Evolutionary conservation across 2,797 vertebrate genomes (phyloP), one percentile per base, ranked within the genome.

Genomic region (Diceros bicornis): DNA sequence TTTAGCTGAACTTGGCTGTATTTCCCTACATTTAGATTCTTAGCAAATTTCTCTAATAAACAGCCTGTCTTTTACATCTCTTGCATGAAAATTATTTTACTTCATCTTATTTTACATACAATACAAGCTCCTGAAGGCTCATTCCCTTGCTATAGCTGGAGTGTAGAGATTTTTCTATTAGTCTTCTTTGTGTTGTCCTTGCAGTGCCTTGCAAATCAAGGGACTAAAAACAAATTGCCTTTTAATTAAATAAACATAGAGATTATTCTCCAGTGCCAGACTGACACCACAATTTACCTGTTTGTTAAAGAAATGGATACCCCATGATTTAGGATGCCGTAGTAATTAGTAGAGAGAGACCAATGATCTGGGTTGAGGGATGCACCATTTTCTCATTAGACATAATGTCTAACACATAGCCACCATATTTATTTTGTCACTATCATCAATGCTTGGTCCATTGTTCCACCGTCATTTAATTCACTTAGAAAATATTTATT

Each of bases 401-500:
- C 3, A 14, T 7, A 55, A 50, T 68, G 17, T 20, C 59, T 32
- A 37, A 47, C 10, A 75, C n/a, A 25, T 9, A 66, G 66, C 9
- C 13, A 41, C 61, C 61, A 95, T 27, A 47, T 94, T 92, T 52
- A 69, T 82, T 90, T 89, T 59, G 44, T 62, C 27, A 61, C 25
- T 64, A 17, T 66, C 52, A 34, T 88, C 61, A 59, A 12, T 78
- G 32, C 52, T 89, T 79, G 23, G 4, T 37, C 21, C 74, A 72
- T 29, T 87, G 55, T 79, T 93, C 61, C 69, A 85, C 0, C 66
- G 20, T 89, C 47, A 94, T 71, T 89, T 79, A 84, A 88, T 64
- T 91, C 6, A 97, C 44, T 97, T 93, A 79, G 89, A 92, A 93
- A 66, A 84, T 81, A 83, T 82, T 69, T 95, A 87, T 32, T 50